Evolutionary conservation across 2,113 vertebrate species (phyloP).

Genomic region (Nyctibius bracteatus): DNA sequence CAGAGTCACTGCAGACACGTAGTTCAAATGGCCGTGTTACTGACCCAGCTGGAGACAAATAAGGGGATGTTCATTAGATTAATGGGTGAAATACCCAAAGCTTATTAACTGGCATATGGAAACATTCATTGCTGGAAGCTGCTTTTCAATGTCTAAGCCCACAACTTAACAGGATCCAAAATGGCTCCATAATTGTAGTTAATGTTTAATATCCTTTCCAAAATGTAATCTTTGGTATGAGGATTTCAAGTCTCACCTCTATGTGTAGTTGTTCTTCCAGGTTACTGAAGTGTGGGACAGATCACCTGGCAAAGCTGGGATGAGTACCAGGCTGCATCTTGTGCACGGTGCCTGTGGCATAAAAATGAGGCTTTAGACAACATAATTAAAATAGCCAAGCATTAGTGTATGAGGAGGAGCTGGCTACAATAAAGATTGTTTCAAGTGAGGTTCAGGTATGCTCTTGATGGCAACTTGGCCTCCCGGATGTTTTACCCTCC

Average conservation of each 20-base stretch:
- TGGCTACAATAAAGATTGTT: not conserved
- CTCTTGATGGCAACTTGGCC: not conserved
- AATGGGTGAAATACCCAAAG: slow-evolving; percentile 26
- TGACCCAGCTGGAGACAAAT: not conserved
- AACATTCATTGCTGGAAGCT: not conserved
- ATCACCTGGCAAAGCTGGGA: not conserved
- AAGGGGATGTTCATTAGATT: not conserved
- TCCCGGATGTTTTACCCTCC: not conserved
- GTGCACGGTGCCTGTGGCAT: not conserved
- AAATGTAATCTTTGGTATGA: not conserved
- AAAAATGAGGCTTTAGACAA: not conserved
- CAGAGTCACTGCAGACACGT: not conserved
- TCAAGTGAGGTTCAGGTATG: not conserved
- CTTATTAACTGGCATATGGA: slow-evolving; percentile 51
- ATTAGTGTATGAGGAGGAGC: not conserved
- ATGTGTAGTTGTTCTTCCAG: not conserved
- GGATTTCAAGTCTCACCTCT: not conserved
- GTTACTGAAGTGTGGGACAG: not conserved
- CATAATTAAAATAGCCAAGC: not conserved
- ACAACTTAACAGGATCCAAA: not conserved
- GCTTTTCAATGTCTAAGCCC: not conserved
- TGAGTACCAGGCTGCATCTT: not conserved
- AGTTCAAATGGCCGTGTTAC: not conserved
- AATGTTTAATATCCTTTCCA: not conserved
- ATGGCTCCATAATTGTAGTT: not conserved